phyloP scores from a whole-genome alignment of 2,888 invertebrate genomes.

The Drosophila maculinotata region DNA sequence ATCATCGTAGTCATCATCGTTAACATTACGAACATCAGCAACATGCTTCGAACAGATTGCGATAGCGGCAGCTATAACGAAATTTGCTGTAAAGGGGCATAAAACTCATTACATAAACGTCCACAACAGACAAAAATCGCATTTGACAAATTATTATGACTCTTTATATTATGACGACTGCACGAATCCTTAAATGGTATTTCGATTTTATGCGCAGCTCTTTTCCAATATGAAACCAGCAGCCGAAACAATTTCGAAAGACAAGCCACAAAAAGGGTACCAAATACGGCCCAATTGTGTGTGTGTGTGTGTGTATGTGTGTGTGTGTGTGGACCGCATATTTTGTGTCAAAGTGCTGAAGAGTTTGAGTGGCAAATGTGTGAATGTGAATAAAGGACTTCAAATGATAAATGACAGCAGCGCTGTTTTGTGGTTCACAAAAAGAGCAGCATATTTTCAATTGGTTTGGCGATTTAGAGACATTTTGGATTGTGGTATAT shows the following conservation, averaged over 20 bases:
- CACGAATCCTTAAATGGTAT: conserved; percentile 48
- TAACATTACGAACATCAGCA: conserved; percentile 4
- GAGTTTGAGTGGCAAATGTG: conserved; percentile 21
- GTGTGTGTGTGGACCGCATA: conserved; percentile 19
- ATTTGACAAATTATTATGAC: conserved; percentile 72
- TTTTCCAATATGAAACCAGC: conserved; percentile 35
- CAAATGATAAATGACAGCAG: conserved; percentile 45
- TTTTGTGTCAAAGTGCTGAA: conserved; percentile 29
- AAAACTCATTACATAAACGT: conserved; percentile 74
- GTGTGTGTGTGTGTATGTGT: conserved; percentile 4
- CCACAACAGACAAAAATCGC: conserved; percentile 65
- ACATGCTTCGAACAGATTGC: conserved; percentile 41
- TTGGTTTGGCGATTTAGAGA: conserved; percentile 29
- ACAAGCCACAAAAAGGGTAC: conserved; percentile 39
- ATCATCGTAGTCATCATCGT: conserved; percentile 15
- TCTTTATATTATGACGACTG: conserved; percentile 46
- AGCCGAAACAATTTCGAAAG: conserved; percentile 51
- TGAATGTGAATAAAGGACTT: conserved; percentile 28
- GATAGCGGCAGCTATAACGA: conserved; percentile 34
- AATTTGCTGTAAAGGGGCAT: conserved; percentile 43
- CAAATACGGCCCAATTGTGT: conserved; percentile 17
- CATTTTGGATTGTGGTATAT: conserved; percentile 21
- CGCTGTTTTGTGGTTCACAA: conserved; percentile 34
- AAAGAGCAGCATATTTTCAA: conserved; percentile 37
- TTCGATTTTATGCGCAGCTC: conserved; percentile 50